These are phyloP conservation scores for Poeciliopsis prolifica DNA, from an alignment of 2,113 vertebrate genomes.

Conservation along the genomic window DNA sequence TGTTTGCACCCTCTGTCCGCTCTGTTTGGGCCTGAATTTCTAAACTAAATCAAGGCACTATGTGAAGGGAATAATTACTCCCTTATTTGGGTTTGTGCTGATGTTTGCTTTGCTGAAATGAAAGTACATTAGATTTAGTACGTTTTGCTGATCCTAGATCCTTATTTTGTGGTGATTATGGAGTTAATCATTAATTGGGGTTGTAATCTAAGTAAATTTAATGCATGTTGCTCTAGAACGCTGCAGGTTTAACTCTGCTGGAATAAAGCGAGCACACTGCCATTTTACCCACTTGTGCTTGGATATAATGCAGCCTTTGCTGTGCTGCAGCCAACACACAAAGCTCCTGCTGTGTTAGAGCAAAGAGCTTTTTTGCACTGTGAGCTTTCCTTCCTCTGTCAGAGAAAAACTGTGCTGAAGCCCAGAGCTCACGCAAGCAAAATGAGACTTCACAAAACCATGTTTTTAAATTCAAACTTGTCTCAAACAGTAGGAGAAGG, in stretches of 20 bases:
- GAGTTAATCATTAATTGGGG: slow-evolving; percentile 30
- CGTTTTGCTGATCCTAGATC: slow-evolving; percentile 19
- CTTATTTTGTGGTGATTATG: slow-evolving; percentile 12
- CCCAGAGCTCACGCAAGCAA: slow-evolving; percentile 19
- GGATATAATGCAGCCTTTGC: slow-evolving; percentile 50
- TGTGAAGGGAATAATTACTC: slow-evolving; percentile 18
- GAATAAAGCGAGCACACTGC: slow-evolving; percentile 19
- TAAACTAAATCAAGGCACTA: slow-evolving; percentile 29
- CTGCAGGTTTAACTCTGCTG: slow-evolving; percentile 22
- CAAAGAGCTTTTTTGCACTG: slow-evolving; percentile 42
- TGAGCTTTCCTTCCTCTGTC: slow-evolving; percentile 46
- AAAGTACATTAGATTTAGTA: slow-evolving; percentile 23
- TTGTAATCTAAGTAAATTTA: slow-evolving; percentile 35
- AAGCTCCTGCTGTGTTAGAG: slow-evolving; percentile 50
- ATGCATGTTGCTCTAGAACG: slow-evolving; percentile 33
- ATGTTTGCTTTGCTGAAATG: slow-evolving; percentile 22
- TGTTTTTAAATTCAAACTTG: slow-evolving; percentile 15
- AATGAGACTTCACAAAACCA: slow-evolving; percentile 12
- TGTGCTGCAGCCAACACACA: slow-evolving; percentile 50
- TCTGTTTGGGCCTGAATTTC: slow-evolving; percentile 10
- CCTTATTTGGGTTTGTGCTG: slow-evolving; percentile 16
- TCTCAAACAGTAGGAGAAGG: slow-evolving; percentile 12
- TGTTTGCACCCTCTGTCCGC: slow-evolving; percentile 13
- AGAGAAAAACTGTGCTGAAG: slow-evolving; percentile 21
- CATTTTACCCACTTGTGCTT: slow-evolving; percentile 38